Evolutionary conservation across 2,888 invertebrate genomes (phyloP), one percentile per base, ranked within the genome.

Genomic region (Pachymerium ferrugineum): DNA sequence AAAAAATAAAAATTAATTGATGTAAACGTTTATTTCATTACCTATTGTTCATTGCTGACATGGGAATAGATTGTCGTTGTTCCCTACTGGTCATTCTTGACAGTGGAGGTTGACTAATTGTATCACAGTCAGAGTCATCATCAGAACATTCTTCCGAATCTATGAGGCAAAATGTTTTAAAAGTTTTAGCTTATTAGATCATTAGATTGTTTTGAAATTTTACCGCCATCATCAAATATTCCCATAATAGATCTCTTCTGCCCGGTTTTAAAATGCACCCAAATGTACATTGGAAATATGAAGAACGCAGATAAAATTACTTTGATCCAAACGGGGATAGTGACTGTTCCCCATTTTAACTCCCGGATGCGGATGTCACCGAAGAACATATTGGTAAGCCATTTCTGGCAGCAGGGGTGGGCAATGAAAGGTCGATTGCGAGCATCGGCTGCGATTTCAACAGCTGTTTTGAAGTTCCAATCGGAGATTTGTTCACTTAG

Each of bases 341-440:
- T 78, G 25, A 80, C 78, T 8, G 80, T 70, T 1, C 81, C 81
- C 79, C 80, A 81, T 70, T 79, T 79, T 10, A 82, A 77, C 38
- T 83, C 82, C 38, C 81, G 78, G 3, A 83, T 78, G 29, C 81
- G 79, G 42, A 83, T 79, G 25, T 80, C 78, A 2, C 83, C 83
- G 73, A 79, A 81, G 74, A 84, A 81, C 70, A 83, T 80, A 35
- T 82, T 81, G 4, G 82, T 82, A n/a, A 85, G 80, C 83, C 84
- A 85, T 76, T 83, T 81, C 79, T 85, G 85, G 78, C 84, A 85
- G 75, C 83, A 83, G 5, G 84, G 83, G 77, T 85, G 85, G 3
- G 85, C 83, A 31, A 85, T 80, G 77, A 85, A 83, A 47, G 80
- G 80, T 29, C 81, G 80, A 77, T 82, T 82, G 71, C 81, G 80